Evolutionary conservation across 2,797 vertebrate genomes (phyloP).

Genomic region (Sebastes taczanowskii): DNA sequence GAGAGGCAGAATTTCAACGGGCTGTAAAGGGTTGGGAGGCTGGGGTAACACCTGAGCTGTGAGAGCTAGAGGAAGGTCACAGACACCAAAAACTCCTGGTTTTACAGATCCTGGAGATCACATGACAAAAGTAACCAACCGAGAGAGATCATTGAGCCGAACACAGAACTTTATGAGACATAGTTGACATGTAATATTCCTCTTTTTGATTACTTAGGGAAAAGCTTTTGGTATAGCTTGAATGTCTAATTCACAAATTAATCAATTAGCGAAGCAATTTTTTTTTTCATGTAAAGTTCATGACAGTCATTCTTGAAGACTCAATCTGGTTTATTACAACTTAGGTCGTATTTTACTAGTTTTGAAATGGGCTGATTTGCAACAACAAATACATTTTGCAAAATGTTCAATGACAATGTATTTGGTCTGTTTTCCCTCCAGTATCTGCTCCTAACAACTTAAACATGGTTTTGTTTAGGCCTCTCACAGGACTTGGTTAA

Average conservation of each 20-base stretch:
- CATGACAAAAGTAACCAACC: background rate
- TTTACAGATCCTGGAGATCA: conserved; percentile 10
- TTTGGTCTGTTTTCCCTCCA: background rate
- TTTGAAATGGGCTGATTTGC: background rate
- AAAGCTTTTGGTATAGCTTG: background rate
- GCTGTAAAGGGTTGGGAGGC: background rate
- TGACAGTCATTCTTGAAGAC: background rate
- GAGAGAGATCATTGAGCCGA: background rate
- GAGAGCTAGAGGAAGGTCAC: conserved; percentile 32
- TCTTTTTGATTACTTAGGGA: background rate
- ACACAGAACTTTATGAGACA: background rate
- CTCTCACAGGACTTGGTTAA: background rate
- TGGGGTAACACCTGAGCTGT: conserved; percentile 1
- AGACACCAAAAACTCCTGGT: conserved; percentile 16
- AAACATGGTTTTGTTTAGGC: background rate
- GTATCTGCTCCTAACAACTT: background rate
- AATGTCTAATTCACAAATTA: background rate
- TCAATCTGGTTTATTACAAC: background rate
- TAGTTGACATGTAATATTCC: background rate
- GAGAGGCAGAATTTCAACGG: conserved; percentile 9
- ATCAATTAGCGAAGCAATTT: background rate
- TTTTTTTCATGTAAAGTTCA: too few relatives aligned
- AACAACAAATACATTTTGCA: background rate
- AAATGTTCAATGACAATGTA: background rate
- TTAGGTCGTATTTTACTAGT: background rate